phyloP scores from a whole-genome alignment of 2,113 vertebrate species.

The Caranx ignobilis region DNA sequence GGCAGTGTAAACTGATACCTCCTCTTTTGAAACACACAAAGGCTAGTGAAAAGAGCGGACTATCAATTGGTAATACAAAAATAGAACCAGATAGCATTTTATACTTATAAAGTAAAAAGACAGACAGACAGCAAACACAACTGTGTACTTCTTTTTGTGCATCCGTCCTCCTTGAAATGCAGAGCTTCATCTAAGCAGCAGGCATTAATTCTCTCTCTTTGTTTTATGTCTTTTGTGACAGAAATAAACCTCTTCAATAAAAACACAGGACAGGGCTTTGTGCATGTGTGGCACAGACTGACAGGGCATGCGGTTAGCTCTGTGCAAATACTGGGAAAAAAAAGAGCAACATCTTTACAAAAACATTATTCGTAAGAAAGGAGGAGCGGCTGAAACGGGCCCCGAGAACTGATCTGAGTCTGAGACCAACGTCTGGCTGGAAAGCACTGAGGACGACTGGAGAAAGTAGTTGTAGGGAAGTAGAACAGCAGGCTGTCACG shows the following conservation, averaged over 20 bases:
- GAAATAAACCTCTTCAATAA: conserved; percentile 74
- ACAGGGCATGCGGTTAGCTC: conserved; percentile 64
- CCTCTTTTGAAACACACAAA: conserved; percentile 80
- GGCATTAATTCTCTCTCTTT: conserved; percentile 56
- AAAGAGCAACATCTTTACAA: conserved; percentile 60
- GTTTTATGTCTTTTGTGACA: conserved; percentile 65
- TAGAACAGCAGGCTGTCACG: conserved; percentile 37
- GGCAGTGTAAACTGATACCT: conserved; percentile 67
- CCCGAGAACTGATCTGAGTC: conserved; percentile 44
- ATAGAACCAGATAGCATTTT: conserved; percentile 79
- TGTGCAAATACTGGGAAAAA: conserved; percentile 40
- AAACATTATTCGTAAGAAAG: conserved; percentile 71
- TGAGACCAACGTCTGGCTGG: conserved; percentile 51
- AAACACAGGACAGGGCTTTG: conserved; percentile 63
- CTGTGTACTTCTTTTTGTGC: conserved; percentile 51
- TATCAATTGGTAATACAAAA: conserved; percentile 79
- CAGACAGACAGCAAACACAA: conserved; percentile 66
- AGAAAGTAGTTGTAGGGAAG: conserved; percentile 73
- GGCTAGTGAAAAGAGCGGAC: conserved; percentile 65
- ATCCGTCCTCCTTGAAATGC: conserved; percentile 57
- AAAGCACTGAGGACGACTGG: conserved; percentile 65
- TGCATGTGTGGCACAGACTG: conserved; percentile 60
- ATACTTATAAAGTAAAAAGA: conserved; percentile 69
- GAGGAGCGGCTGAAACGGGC: conserved; percentile 66
- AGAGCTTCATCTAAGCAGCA: conserved; percentile 54